These are phyloP conservation scores for Zhengitettix transpicula DNA, from an alignment of 2,888 invertebrate genomes.

Conservation along the genomic window DNA sequence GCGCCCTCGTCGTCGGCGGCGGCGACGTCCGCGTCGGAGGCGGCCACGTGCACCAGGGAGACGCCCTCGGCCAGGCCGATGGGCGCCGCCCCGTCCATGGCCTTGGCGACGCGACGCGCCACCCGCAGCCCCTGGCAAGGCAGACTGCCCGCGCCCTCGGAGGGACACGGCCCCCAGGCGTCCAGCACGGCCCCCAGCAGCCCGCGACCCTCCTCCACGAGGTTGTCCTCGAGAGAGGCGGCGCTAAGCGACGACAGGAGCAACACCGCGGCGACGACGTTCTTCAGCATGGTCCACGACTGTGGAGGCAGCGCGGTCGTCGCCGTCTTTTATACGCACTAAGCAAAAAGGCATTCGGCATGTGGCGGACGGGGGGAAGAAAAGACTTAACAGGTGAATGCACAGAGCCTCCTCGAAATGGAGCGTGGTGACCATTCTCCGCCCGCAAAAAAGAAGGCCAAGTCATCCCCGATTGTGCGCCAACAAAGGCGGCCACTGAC, in stretches of 20 bases:
- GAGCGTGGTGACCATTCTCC: not conserved
- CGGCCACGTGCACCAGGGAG: not conserved
- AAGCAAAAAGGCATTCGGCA: too few relatives aligned
- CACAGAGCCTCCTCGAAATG: not conserved
- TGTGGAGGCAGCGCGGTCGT: too few relatives aligned
- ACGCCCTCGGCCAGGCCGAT: not conserved
- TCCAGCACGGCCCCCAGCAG: not conserved
- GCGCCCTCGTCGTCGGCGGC: not conserved
- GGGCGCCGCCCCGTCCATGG: not conserved
- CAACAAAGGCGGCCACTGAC: not conserved
- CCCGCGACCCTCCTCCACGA: too few relatives aligned
- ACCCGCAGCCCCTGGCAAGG: not conserved
- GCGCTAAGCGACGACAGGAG: too few relatives aligned
- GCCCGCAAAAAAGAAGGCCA: not conserved
- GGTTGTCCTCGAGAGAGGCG: not conserved
- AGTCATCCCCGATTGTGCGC: not conserved
- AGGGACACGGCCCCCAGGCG: not conserved
- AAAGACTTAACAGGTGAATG: too few relatives aligned
- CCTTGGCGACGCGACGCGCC: not conserved
- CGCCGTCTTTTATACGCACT: too few relatives aligned
- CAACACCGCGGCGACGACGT: too few relatives aligned
- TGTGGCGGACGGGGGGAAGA: too few relatives aligned
- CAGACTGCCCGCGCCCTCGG: not conserved
- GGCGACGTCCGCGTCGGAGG: not conserved
- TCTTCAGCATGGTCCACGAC: too few relatives aligned